Evolutionary conservation across 2,113 vertebrate genomes (phyloP), one percentile per base, ranked within the genome.

Genomic region (Microcebus tavaratra): DNA sequence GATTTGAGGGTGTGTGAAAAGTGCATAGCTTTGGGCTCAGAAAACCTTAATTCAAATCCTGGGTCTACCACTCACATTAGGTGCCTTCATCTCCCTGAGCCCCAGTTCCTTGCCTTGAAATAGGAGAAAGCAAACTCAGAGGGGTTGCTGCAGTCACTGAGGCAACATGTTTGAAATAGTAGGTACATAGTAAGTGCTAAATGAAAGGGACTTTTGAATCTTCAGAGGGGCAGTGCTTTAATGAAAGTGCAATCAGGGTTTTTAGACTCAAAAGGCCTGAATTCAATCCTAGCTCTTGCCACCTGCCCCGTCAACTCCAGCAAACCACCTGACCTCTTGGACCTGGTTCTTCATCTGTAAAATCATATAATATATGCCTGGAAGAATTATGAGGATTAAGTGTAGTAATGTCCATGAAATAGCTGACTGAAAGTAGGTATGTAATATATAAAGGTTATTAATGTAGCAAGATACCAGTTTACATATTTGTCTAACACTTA

Each of bases 101-200:
- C 4, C 18, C n/a, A 57, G 39, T 31, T 59, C 34, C 45, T 48
- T 70, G 31, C 36, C 63, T 68, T 20, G 17, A 76, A 48, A 39
- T 0, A n/a, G 42, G 17, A 50, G 36, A 48, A 31, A 4, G 21
- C 4, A 20, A 10, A 6, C 2, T 42, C 57, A 6, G 53, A 8
- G n/a, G 31, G 12, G 8, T 34, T 27, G 8, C 6, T 72, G 45
- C 11, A 31, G 10, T 57, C 63, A 15, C 2, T 20, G 9, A 48
- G 23, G 4, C 0, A 13, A 2, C 9, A 6, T 1, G 6, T 0
- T 20, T 55, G 42, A 23, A 15, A 31, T 67, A 48, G 39, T 20
- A 79, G 11, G 3, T 5, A 21, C 0, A 3, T 5, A 17, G 34
- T 42, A 4, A 27, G 4, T 36, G 5, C 36, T 78, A 45, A 10